Conservation (phyloP, 1,140 invertebrate genomes). For the Drosophila insularis region DNA sequence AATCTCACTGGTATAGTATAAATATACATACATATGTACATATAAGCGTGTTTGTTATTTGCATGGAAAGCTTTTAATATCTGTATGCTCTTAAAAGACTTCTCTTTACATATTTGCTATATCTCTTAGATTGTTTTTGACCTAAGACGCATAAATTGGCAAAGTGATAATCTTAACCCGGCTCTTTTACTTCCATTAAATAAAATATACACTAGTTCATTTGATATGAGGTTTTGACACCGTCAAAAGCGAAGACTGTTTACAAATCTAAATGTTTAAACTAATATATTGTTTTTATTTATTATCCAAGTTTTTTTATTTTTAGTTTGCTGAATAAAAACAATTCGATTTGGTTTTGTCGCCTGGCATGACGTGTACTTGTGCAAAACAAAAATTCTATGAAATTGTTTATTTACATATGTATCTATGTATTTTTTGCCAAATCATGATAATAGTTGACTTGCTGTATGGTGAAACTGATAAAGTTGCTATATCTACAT, state of each 20-base stretch:
- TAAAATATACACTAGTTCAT: not conserved
- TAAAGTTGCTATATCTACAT: conserved; percentile 20
- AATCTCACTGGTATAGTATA: not conserved
- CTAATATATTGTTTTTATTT: not conserved
- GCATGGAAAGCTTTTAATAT: not conserved
- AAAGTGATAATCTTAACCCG: not conserved
- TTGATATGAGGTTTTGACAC: not conserved
- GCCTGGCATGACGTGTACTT: conserved; percentile 31
- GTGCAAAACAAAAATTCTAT: conserved; percentile 11
- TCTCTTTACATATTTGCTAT: conserved; percentile 7
- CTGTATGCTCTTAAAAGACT: not conserved
- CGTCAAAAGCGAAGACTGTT: not conserved
- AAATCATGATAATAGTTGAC: conserved; percentile 46
- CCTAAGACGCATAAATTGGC: conserved; percentile 2
- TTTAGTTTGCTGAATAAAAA: not conserved
- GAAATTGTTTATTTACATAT: conserved; percentile 29
- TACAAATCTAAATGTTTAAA: not conserved
- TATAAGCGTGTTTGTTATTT: not conserved
- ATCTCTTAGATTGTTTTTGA: conserved; percentile 6
- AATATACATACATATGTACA: not conserved
- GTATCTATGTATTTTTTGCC: conserved; percentile 24
- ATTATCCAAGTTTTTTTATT: not conserved
- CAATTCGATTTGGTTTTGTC: conserved; percentile 13
- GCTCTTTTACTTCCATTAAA: not conserved
- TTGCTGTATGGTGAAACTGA: conserved; percentile 43